Conservation (phyloP, 2,888 invertebrate species). For the Temnothorax unifasciatus region DNA sequence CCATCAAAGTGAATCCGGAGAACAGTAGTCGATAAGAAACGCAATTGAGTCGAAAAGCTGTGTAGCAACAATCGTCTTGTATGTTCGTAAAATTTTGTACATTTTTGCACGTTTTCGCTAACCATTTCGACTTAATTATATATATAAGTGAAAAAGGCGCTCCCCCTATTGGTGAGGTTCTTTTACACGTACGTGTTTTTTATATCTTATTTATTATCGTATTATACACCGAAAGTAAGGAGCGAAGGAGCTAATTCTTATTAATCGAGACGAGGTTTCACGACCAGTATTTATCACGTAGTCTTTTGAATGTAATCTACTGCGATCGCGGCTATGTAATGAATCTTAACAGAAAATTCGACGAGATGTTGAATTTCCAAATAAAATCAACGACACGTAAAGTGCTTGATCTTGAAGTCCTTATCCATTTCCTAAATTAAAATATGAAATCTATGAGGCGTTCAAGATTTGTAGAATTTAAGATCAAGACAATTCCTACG, state of each 20-base stretch:
- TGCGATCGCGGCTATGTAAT: conserved; percentile 72
- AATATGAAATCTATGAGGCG: background rate
- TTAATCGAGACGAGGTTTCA: conserved; percentile 69
- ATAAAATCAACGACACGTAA: conserved; percentile 70
- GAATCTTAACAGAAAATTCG: conserved; percentile 61
- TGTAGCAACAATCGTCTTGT: conserved; percentile 64
- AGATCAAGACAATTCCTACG: background rate
- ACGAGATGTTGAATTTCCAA: conserved; percentile 69
- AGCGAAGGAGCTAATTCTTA: conserved; percentile 67
- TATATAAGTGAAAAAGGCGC: conserved; percentile 61
- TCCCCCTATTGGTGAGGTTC: conserved; percentile 72
- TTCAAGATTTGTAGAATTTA: background rate
- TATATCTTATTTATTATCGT: conserved; percentile 77
- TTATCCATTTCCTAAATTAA: conserved; percentile 11
- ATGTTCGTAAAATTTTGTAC: conserved; percentile 75
- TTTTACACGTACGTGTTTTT: conserved; percentile 73
- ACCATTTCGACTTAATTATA: conserved; percentile 67
- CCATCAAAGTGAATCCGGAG: conserved; percentile 85
- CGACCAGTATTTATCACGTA: conserved; percentile 72
- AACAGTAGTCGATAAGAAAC: conserved; percentile 81
- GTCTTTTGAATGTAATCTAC: conserved; percentile 70
- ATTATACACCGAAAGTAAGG: conserved; percentile 65
- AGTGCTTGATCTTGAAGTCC: background rate
- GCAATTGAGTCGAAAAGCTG: conserved; percentile 57
- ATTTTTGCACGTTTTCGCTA: conserved; percentile 74